Conservation (phyloP, 2,797 vertebrate species). For the Melanotaenia maccullochi region DNA sequence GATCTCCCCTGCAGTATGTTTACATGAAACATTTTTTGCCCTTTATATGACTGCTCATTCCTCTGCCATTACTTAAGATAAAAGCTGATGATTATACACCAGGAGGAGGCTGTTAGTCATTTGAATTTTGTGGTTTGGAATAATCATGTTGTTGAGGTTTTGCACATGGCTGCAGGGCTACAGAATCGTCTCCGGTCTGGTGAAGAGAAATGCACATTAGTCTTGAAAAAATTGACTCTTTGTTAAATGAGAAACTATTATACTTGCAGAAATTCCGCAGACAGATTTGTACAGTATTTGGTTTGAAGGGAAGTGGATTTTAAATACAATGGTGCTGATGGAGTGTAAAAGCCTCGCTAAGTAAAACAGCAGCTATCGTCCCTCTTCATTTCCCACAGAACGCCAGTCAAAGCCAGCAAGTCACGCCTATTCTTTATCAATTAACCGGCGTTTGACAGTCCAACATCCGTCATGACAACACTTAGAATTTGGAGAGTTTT, state of each 20-base stretch:
- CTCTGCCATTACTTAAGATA: constrained; percentile 22
- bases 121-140: constrained; percentile 50
- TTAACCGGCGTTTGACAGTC: constrained; percentile 64
- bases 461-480: constrained; percentile 77
- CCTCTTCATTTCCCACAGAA: constrained; percentile 42
- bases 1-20: constrained; percentile 3
- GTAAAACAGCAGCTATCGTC: constrained; percentile 28
- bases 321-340: constrained; percentile 36
- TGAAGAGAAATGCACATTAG: constrained; percentile 13
- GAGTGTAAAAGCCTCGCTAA: constrained; percentile 46
- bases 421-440: constrained; percentile 58
- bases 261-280: constrained; percentile 7
- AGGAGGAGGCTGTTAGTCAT: constrained; percentile 49
- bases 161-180: constrained; percentile 33
- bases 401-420: constrained; percentile 51
- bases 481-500: constrained; percentile 67
- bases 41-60: constrained; percentile 23
- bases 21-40: constrained; percentile 7
- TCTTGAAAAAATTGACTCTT: background rate
- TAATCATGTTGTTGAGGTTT: constrained; percentile 47
- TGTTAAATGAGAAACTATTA: background rate
- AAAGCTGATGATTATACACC: constrained; percentile 23
- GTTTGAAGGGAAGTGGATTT: constrained; percentile 42
- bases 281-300: constrained; percentile 7
- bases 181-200: constrained; percentile 18